Evolutionary conservation across 1,140 invertebrate species (phyloP).

Genomic region (Micrasema minimum): DNA sequence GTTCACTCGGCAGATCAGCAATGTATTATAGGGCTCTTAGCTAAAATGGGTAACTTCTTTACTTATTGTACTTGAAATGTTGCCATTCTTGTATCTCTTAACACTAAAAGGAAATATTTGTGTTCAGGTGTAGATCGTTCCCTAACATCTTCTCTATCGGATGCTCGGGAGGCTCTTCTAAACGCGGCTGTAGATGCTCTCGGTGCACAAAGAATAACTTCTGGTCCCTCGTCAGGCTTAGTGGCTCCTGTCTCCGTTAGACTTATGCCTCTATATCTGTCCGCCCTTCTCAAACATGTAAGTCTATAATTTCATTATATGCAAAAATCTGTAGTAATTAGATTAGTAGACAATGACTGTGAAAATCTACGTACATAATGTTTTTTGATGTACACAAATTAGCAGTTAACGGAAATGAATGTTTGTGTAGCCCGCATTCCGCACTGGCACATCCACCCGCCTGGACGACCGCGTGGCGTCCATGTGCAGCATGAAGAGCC

Average conservation of each 20-base stretch:
- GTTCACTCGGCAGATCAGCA: constrained; percentile 95
- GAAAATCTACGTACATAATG: no score
- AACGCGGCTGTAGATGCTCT: constrained; percentile 95
- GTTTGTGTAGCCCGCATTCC: constrained; percentile 81
- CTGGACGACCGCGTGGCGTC: constrained; percentile 93
- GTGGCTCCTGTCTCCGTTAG: constrained; percentile 79
- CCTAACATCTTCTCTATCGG: constrained; percentile 83
- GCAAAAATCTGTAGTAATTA: no score
- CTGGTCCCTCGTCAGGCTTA: constrained; percentile 72
- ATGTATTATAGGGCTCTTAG: constrained; percentile 89
- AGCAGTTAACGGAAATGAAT: no score
- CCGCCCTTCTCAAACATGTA: constrained; percentile 92
- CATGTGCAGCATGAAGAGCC: constrained; percentile 93
- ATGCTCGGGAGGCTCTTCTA: constrained; percentile 95
- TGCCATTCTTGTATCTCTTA: neutral
- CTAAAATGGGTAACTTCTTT: constrained; percentile 88
- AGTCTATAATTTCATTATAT: no score
- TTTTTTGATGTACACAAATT: no score
- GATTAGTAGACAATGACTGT: no score
- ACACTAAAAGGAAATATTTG: neutral
- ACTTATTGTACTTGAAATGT: neutral
- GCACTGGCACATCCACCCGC: constrained; percentile 85
- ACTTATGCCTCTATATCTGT: constrained; percentile 89
- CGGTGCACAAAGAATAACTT: constrained; percentile 80
- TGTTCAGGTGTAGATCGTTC: constrained; percentile 90